Base-by-base conservation (phyloP, 2,797 vertebrate species). In the Lacerta viridis region DNA sequence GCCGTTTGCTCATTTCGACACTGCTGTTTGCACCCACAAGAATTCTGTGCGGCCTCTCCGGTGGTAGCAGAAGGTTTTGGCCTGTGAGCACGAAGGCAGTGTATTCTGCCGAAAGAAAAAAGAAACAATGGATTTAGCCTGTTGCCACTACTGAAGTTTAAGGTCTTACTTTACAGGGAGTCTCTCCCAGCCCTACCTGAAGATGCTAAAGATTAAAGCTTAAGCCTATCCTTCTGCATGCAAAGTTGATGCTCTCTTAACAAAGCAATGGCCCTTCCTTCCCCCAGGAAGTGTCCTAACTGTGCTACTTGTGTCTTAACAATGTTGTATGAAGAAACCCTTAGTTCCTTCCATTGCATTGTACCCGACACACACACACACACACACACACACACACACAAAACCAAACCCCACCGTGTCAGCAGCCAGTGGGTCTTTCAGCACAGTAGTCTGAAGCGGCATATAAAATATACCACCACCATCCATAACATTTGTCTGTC, bases 71-170 rank as follows among this genome's bases (percentile, higher is more conserved):
- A 92, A 66, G 75, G 50, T 93, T 95, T 96, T 69, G 91, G 92
- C 71, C 96, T 95, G 93, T 96, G 96, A 91, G 96, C 94, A 61
- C 96, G 96, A 23, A 97, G 95, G 78, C 95, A 95, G 71, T 97
- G 96, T 92, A 97, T 97, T 91, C 96, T 97, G 93, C 83, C 85
- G 68, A 90, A 93, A 92, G 15, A 91, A 92, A 74, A 93, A 92
- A 92, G 43, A 33, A 91, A 84, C 43, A 69, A 29, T 55, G 59
- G 50, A 76, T 93, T 92, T 89, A 92, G 25, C 77, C 93, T 91
- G 78, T 11, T 0, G 33, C 3, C 18, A 13, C n/a, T 33, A 29
- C 59, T 61, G 46, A 84, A 23, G 7, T 64, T 18, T n/a, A 85
- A 55, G 59, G 69, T 27, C n/a, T 36, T 13, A n/a, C 41, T 41